Percentiles rank a stretch among this genome's conserved stretches.
These are phyloP conservation scores for Pachyuromys duprasi DNA, from an alignment of 2,797 vertebrate genomes.

Conservation along the genomic window DNA sequence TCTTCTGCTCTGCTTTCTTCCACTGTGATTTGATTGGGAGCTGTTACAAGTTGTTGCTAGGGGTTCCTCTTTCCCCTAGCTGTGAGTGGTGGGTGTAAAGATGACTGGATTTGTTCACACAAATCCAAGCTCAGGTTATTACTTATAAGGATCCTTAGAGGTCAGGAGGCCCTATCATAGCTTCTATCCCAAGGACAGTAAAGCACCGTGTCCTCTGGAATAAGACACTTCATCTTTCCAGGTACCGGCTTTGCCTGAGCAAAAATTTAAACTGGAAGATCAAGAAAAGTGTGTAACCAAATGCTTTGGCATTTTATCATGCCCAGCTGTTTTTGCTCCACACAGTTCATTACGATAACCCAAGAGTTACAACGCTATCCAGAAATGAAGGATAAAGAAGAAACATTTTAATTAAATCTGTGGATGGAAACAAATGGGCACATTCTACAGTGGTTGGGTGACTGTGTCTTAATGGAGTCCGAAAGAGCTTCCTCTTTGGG, in stretches of 20 bases:
- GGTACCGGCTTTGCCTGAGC: neutral
- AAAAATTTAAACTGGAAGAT: conserved; percentile 31
- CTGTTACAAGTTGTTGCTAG: conserved; percentile 24
- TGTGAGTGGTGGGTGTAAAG: neutral
- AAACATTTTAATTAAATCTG: conserved; percentile 66
- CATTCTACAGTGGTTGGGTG: conserved; percentile 67
- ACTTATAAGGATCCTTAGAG: neutral
- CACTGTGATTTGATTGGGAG: conserved; percentile 52
- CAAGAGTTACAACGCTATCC: neutral
- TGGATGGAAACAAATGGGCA: conserved; percentile 49
- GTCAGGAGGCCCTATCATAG: neutral
- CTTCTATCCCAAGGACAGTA: neutral
- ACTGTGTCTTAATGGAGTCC: conserved; percentile 68
- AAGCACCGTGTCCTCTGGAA: neutral
- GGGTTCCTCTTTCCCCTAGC: conserved; percentile 30
- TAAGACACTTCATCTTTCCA: neutral
- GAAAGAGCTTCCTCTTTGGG: conserved; percentile 75
- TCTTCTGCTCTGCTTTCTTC: conserved; percentile 6
- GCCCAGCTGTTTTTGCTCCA: neutral
- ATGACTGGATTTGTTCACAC: neutral
- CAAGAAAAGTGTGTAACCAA: conserved; percentile 16
- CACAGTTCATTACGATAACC: conserved; percentile 35
- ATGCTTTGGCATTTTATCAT: conserved; percentile 9
- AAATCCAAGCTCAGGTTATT: neutral
- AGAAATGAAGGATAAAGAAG: conserved; percentile 54